Evolutionary conservation across 2,797 vertebrate species (phyloP).

Genomic region (Triplophysa yarkandensis): DNA sequence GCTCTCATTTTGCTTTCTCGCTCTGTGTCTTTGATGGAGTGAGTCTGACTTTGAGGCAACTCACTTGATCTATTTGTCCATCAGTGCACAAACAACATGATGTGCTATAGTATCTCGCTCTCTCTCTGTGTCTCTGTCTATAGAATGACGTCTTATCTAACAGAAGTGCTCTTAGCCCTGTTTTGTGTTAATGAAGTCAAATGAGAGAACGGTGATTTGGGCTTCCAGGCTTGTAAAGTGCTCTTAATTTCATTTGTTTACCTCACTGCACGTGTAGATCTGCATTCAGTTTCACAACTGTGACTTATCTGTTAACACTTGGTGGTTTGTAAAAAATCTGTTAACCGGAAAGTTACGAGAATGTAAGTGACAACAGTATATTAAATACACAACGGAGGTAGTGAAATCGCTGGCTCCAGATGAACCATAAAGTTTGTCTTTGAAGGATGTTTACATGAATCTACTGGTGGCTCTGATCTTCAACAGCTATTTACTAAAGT

Average conservation of each 20-base stretch:
- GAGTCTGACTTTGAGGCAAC: constrained; percentile 51
- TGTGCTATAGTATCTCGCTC: constrained; percentile 28
- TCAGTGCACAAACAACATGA: constrained; percentile 47
- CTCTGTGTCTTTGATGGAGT: constrained; percentile 51
- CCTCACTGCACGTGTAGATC: constrained; percentile 11
- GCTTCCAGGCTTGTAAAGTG: constrained; percentile 7
- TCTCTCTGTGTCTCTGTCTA: constrained; percentile 4
- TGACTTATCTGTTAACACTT: constrained; percentile 63
- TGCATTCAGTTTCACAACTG: constrained; percentile 40
- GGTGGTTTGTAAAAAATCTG: constrained; percentile 59
- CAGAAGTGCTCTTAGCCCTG: constrained; percentile 23
- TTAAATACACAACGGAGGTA: constrained; percentile 56
- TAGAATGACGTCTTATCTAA: constrained; percentile 1
- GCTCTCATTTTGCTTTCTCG: constrained; percentile 38
- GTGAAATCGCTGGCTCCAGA: constrained; percentile 51
- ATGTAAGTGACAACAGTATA: constrained; percentile 45
- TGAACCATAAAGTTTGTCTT: constrained; percentile 65
- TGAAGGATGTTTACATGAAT: constrained; percentile 31
- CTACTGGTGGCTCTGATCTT: constrained; percentile 37
- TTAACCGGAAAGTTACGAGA: constrained; percentile 71
- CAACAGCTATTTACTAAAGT: constrained; percentile 34
- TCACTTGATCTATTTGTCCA: constrained; percentile 55
- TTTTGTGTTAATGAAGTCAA: constrained; percentile 66
- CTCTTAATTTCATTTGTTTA: constrained; percentile 7
- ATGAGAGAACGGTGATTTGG: constrained; percentile 57